Evolutionary conservation across 1,140 invertebrate genomes (phyloP), one percentile per base, ranked within the genome.

Genomic region (Drosophila pruinosa): DNA sequence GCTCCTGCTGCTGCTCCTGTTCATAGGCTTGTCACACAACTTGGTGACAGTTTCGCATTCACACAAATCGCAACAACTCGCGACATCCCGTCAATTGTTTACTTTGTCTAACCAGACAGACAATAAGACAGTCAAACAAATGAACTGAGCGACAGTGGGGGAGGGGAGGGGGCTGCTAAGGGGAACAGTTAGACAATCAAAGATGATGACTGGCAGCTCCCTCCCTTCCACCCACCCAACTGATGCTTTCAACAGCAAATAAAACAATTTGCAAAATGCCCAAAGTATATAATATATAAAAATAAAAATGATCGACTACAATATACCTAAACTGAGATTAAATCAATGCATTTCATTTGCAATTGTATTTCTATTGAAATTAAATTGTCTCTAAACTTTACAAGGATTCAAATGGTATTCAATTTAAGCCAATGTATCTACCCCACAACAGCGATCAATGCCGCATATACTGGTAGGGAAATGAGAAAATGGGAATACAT

Each of bases 61-160:
- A 72, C 59, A 67, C 50, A 56, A 70, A 50, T 62, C 58, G 74
- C 72, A 61, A 53, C 48, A 48, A 59, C 50, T 70, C 54, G 69
- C 63, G 54, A 75, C 63, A 36, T 50, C 56, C 69, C 59, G 82
- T 86, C 81, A 86, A 85, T 86, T 86, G 81, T 86, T 86, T 86
- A 78, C 81, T 81, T 71, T 73, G 19, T 31, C 21, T 15, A 68
- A 47, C n/a, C 47, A 52, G 17, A 50, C 26, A 36, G 39, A 34
- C 38, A 15, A 26, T 12, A n/a, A 17, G 36, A 43, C 36, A 10
- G 39, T 19, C 39, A 39, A 12, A 38, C 45, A 61, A 19, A 38
- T 17, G 21, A 8, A 26, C 31, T 26, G 12, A 14, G n/a, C 1
- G 28, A 15, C 39, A 1, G 21, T 31, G n/a, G 31, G 3, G 31